Percentiles rank a stretch among this genome's conserved stretches.
Evolutionary conservation across 2,797 vertebrate species (phyloP).

Genomic region (Crocodylus rhombifer): DNA sequence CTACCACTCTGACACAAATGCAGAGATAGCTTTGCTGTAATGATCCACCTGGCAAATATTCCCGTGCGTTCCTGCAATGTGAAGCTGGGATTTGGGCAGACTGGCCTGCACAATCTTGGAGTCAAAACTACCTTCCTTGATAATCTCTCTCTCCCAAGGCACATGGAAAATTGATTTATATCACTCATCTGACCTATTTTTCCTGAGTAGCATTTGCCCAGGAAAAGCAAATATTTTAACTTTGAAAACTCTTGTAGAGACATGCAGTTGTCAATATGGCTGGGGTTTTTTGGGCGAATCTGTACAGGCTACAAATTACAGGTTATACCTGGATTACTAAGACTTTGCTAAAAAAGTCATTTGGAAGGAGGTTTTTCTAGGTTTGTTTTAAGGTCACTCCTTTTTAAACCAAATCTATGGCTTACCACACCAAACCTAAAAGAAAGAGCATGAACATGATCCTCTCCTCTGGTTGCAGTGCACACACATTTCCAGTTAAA

Average conservation of each 20-base stretch:
- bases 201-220: not conserved
- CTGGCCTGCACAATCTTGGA: not conserved
- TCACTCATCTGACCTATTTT: not conserved
- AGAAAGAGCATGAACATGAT: not conserved
- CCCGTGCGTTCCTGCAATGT: slow-evolving; percentile 7
- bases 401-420: not conserved
- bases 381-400: not conserved
- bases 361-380: not conserved
- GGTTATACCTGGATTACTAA: not conserved
- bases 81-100: not conserved
- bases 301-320: not conserved
- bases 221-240: not conserved
- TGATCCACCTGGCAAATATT: slow-evolving; percentile 22
- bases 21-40: slow-evolving; percentile 31
- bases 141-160: slow-evolving; percentile 13
- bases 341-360: not conserved
- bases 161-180: not conserved
- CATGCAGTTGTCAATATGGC: not conserved
- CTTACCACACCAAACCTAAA: not conserved
- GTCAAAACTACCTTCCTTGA: slow-evolving; percentile 34
- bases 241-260: not conserved
- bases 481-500: not conserved
- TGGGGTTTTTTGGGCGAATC: not conserved
- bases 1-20: slow-evolving; percentile 16
- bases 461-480: not conserved